Conservation (phyloP, 1,140 invertebrate genomes). For the Brachionus koreanus region DNA sequence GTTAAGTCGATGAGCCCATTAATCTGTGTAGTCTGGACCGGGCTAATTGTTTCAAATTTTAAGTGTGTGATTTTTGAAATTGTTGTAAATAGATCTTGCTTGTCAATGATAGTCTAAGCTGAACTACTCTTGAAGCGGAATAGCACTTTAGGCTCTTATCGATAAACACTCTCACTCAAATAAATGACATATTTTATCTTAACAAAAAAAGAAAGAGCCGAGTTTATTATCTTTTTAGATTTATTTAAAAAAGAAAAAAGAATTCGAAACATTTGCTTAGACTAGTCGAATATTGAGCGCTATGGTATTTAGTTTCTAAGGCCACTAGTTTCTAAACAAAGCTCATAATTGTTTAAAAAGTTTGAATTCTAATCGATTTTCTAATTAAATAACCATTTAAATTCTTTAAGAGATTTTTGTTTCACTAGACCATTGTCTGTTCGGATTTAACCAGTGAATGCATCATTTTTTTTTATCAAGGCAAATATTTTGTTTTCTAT, state of each 20-base stretch:
- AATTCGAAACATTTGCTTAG: slow-evolving; percentile 17
- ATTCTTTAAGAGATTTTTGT: not conserved
- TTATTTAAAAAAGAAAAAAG: not conserved
- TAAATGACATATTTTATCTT: not conserved
- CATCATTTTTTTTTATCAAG: too few relatives aligned
- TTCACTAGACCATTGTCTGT: too few relatives aligned
- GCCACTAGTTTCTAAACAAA: not conserved
- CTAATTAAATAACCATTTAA: not conserved
- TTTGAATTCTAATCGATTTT: not conserved
- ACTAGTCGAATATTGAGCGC: not conserved
- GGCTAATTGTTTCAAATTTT: not conserved
- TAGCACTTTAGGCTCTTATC: not conserved
- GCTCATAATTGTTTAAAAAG: not conserved
- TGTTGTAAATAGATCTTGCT: not conserved
- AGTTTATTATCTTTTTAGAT: not conserved
- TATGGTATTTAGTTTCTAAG: not conserved
- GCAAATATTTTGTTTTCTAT: too few relatives aligned
- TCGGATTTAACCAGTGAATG: too few relatives aligned
- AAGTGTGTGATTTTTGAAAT: not conserved
- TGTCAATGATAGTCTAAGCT: not conserved
- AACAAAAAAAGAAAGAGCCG: not conserved
- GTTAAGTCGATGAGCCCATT: slow-evolving; percentile 21
- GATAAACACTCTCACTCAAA: not conserved
- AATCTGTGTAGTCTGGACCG: slow-evolving; percentile 16
- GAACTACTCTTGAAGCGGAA: not conserved